Evolutionary conservation across 2,113 vertebrate species (phyloP), one percentile per base, ranked within the genome.

Genomic region (Cyphomyrus plagiostoma): DNA sequence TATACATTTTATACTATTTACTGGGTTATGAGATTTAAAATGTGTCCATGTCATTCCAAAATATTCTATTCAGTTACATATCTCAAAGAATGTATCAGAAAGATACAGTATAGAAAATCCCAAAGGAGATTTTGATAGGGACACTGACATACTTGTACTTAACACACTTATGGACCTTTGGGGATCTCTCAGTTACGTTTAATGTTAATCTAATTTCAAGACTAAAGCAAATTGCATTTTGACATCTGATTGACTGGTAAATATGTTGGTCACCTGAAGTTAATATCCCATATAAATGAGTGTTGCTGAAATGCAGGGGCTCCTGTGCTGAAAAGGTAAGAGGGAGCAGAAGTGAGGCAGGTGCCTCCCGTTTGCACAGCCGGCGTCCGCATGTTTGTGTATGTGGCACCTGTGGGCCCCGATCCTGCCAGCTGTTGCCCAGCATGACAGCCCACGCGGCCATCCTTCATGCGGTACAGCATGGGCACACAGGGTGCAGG

Each of bases 341-440:
- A 19, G 84, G 9, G 30, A n/a, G 49, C 42, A 52, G 74, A 83
- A 19, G 91, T 30, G 62, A 42, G 89, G 58, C 91, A 53, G 58
- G 39, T 46, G 82, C 19, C 3, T 3, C 5, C 21, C n/a, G 82
- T 26, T 48, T 48, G 46, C 45, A 84, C 42, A n/a, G 39, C 83
- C 30, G 50, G 74, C 30, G 17, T 89, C 88, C 70, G 77, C 26
- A 45, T 26, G 77, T 42, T 70, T 85, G 58, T 82, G 87, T 89
- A 80, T 5, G 42, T 89, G 49, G 89, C 93, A 94, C 93, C 92
- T 92, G 92, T 91, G 91, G 74, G 58, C 87, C 53, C 86, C 77
- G 50, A 10, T 21, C 82, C 2, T 53, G 89, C 88, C 94, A 94
- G 94, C 94, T 95, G 94, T 89, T 86, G 11, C 21, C 50, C 35